A percentile compares a stretch with the other conserved stretches of the same genome.
Evolutionary conservation across 2,113 vertebrate genomes (phyloP).

Genomic region (Ammospiza nelsoni): DNA sequence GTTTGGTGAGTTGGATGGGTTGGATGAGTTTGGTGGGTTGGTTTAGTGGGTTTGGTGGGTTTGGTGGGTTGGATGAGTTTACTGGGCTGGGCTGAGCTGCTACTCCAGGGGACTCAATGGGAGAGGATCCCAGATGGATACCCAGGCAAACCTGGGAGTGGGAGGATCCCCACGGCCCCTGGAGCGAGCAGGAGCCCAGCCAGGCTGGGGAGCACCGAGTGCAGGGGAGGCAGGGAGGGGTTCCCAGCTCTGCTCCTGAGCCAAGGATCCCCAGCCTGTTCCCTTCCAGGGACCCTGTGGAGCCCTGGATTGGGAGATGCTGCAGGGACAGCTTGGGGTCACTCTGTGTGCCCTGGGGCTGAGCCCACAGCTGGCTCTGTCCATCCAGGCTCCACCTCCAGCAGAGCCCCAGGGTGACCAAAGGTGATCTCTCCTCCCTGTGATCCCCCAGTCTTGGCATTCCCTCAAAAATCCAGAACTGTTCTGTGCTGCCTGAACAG

Average conservation of each 20-base stretch:
- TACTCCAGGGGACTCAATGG: not conserved
- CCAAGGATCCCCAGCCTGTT: not conserved
- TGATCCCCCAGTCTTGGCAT: not conserved
- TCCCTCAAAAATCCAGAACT: not conserved
- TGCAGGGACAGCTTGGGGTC: not conserved
- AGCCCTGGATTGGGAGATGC: not conserved
- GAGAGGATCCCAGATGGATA: not conserved
- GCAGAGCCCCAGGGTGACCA: not conserved
- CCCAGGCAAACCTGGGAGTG: not conserved
- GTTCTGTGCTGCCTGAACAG: not conserved
- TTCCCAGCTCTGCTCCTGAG: not conserved
- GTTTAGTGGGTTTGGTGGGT: not conserved
- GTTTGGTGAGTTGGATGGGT: too few species aligned
- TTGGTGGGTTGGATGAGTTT: not conserved
- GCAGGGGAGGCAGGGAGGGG: not conserved
- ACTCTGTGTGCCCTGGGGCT: not conserved
- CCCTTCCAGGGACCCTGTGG: not conserved
- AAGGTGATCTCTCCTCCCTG: not conserved
- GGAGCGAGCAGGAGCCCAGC: not conserved
- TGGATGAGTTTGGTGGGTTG: not conserved
- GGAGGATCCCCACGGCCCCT: fast-evolving
- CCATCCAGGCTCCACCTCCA: not conserved
- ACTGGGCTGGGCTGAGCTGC: not conserved
- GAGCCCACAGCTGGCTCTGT: not conserved
- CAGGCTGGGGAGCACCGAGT: not conserved